Evolutionary conservation across 2,888 invertebrate species (phyloP).

Genomic region (Trachelus troglodyta): DNA sequence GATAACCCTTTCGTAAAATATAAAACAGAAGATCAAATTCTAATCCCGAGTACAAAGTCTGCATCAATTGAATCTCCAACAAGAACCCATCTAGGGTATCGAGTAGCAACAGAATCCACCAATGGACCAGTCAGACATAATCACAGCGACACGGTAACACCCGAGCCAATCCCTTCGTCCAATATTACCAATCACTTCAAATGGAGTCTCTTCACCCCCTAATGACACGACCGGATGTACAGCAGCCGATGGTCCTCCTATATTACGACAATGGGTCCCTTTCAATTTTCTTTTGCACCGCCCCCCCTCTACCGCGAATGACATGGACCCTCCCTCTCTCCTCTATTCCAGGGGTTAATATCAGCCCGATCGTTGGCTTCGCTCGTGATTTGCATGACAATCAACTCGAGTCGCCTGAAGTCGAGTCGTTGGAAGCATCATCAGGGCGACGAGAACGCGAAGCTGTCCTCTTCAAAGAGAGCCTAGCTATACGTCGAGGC

Average conservation of each 20-base stretch:
- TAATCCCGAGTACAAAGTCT: background rate
- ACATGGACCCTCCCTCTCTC: constrained; percentile 10
- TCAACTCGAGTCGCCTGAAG: constrained; percentile 34
- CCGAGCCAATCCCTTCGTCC: background rate
- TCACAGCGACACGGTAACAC: background rate
- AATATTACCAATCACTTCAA: background rate
- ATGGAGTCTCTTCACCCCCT: constrained; percentile 7
- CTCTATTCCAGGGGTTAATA: constrained; percentile 42
- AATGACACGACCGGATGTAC: constrained; percentile 19
- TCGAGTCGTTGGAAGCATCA: constrained; percentile 34
- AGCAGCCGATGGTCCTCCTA: constrained; percentile 5
- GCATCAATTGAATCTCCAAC: background rate
- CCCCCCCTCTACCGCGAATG: constrained; percentile 5
- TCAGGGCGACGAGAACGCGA: constrained; percentile 34
- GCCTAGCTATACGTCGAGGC: constrained; percentile 10
- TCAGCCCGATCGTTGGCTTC: constrained; percentile 38
- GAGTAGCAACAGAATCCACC: background rate
- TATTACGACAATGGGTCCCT: constrained; percentile 26
- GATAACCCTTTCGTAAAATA: background rate
- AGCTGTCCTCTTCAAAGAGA: constrained; percentile 15
- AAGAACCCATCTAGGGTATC: background rate
- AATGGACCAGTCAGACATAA: background rate
- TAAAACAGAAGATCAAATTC: background rate
- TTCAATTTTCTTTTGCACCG: constrained; percentile 29
- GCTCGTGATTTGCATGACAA: constrained; percentile 56